Percentiles rank a stretch among this genome's conserved stretches.
Conservation (phyloP, 53 echinoderm and acorn worm genomes). For the Temnopleurus reevesii region DNA sequence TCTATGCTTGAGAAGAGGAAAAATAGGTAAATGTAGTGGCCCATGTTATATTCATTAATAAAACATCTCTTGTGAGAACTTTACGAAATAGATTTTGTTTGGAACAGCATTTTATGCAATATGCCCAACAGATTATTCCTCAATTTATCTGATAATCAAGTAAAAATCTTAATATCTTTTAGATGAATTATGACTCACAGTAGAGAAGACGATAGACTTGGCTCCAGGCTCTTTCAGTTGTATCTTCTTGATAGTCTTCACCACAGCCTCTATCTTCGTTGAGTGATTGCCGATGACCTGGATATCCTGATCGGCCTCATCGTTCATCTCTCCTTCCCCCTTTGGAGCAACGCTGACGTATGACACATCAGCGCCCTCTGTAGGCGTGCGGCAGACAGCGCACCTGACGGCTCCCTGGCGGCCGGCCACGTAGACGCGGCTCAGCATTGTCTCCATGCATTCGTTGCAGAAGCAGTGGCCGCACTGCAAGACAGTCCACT, state of each 20-base stretch:
- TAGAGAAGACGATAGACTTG: conserved; percentile 92
- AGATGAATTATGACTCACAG: too few relatives aligned
- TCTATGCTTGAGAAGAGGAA: too few relatives aligned
- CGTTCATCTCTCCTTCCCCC: neutral
- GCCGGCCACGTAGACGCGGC: conserved; percentile 26
- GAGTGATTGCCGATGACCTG: conserved; percentile 80
- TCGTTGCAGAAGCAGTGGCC: conserved; percentile 93
- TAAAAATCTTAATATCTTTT: too few relatives aligned
- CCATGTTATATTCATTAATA: too few relatives aligned
- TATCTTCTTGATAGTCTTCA: conserved; percentile 73
- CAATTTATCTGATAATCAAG: too few relatives aligned
- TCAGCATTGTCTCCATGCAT: conserved; percentile 80
- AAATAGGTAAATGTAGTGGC: too few relatives aligned
- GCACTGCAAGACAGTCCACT: conserved; percentile 96
- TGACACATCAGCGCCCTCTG: conserved; percentile 72
- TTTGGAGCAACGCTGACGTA: conserved; percentile 73
- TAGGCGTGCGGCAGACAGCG: conserved; percentile 71
- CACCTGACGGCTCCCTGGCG: conserved; percentile 64
- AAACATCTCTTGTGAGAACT: too few relatives aligned
- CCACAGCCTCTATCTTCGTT: conserved; percentile 93
- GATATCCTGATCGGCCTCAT: neutral
- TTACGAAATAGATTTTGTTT: too few relatives aligned
- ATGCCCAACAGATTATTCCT: too few relatives aligned
- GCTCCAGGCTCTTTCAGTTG: conserved; percentile 74
- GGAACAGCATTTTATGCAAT: too few relatives aligned